These are phyloP conservation scores for Falco berigora DNA, from an alignment of 2,797 vertebrate genomes.

Conservation along the genomic window DNA sequence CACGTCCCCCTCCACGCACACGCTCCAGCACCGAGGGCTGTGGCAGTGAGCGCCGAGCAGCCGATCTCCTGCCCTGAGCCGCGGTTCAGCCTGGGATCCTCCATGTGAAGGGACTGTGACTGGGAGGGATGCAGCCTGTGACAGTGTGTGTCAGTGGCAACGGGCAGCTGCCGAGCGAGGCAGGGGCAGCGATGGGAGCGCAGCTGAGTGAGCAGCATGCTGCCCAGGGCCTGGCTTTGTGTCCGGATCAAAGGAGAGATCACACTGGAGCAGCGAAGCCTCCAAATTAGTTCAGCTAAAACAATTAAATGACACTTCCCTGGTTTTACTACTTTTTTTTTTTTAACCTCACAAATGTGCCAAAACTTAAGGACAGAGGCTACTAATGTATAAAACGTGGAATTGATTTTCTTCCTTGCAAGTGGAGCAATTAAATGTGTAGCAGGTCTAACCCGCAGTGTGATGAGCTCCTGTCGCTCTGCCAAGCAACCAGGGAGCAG, in stretches of 20 bases:
- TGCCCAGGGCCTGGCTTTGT: neutral
- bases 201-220: rapidly evolving
- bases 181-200: rapidly evolving
- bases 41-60: rapidly evolving
- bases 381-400: conserved; percentile 38
- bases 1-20: rapidly evolving
- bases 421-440: conserved; percentile 51
- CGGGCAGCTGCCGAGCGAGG: neutral
- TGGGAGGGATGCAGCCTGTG: neutral
- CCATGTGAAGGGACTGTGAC: rapidly evolving
- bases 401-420: conserved; percentile 58
- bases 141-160: neutral
- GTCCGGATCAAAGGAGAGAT: neutral
- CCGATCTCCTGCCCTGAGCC: rapidly evolving
- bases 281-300: conserved; percentile 44
- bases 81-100: neutral
- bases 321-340: conserved; percentile 12
- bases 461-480: neutral
- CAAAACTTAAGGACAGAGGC: conserved; percentile 35
- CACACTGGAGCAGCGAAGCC: neutral
- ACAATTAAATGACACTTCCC: conserved; percentile 62
- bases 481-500: neutral
- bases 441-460: neutral
- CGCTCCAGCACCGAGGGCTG: neutral
- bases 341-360: conserved; percentile 34